phyloP scores from a whole-genome alignment of 2,113 vertebrate genomes.

The Hemiscyllium ocellatum region DNA sequence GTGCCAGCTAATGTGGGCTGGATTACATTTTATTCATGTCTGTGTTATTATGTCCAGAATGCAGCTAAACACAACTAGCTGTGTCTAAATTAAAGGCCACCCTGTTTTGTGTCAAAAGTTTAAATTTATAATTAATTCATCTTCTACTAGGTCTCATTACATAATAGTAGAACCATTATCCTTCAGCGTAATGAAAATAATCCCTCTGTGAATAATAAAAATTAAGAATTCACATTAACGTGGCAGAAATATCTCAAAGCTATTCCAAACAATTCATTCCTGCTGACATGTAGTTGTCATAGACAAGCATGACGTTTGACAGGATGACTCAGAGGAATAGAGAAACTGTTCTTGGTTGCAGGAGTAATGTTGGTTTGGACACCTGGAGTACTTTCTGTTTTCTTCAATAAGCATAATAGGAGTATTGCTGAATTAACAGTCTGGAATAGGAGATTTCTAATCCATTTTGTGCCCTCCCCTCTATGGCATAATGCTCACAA shows the following conservation, averaged over 20 bases:
- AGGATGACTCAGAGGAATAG: neutral
- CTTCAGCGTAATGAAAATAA: neutral
- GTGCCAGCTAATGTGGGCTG: too few species aligned
- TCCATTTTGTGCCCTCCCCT: neutral
- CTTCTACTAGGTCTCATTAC: neutral
- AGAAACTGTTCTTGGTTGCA: neutral
- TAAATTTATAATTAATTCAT: neutral
- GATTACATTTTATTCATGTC: neutral
- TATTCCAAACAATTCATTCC: constrained; percentile 4
- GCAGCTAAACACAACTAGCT: neutral
- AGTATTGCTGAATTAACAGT: neutral
- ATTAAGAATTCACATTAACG: neutral
- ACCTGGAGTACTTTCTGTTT: neutral
- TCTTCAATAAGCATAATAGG: neutral
- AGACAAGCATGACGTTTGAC: neutral
- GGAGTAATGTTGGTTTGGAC: neutral
- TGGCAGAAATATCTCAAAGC: neutral
- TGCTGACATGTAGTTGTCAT: neutral
- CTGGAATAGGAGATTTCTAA: too few species aligned
- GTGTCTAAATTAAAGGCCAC: neutral
- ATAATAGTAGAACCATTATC: neutral
- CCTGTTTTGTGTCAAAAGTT: neutral
- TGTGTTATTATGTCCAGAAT: neutral
- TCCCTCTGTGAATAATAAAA: neutral
- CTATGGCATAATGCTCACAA: neutral